Evolutionary conservation across 2,113 vertebrate genomes (phyloP).

Genomic region (Sinocyclocheilus grahami): DNA sequence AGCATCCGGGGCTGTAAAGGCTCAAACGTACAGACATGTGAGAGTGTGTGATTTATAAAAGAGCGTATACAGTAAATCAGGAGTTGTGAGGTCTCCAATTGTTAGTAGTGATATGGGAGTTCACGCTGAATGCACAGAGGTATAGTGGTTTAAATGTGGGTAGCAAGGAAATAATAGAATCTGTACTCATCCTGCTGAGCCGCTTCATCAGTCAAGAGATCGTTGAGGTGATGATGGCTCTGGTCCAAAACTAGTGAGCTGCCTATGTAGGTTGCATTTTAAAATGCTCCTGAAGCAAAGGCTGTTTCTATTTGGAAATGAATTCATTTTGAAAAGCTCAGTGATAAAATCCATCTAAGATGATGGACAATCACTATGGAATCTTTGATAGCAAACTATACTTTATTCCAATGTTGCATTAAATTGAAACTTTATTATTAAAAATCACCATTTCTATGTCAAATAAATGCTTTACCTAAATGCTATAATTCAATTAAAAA

Average conservation of each 20-base stretch:
- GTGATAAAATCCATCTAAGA: background rate
- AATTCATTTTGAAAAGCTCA: background rate
- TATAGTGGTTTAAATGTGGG: conserved; percentile 13
- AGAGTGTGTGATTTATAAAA: conserved; percentile 31
- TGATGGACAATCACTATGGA: background rate
- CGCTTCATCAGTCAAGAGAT: background rate
- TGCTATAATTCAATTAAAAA: background rate
- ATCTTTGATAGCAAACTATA: background rate
- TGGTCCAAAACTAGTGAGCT: background rate
- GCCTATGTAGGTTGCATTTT: background rate
- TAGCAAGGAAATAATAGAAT: background rate
- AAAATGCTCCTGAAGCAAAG: background rate
- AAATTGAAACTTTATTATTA: background rate
- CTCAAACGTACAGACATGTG: conserved; percentile 19
- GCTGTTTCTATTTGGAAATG: background rate
- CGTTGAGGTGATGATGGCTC: background rate
- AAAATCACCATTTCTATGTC: background rate
- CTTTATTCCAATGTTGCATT: background rate
- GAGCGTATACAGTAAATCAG: background rate
- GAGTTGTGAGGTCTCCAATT: conserved; percentile 2
- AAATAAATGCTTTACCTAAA: background rate
- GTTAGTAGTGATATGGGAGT: conserved; percentile 2
- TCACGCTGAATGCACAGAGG: background rate
- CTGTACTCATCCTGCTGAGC: background rate
- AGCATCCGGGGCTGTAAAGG: conserved; percentile 28